Percentiles rank a stretch among this genome's conserved stretches.
These are phyloP conservation scores for Darevskia nairensis DNA, from an alignment of 2,797 vertebrate genomes.

Conservation along the genomic window DNA sequence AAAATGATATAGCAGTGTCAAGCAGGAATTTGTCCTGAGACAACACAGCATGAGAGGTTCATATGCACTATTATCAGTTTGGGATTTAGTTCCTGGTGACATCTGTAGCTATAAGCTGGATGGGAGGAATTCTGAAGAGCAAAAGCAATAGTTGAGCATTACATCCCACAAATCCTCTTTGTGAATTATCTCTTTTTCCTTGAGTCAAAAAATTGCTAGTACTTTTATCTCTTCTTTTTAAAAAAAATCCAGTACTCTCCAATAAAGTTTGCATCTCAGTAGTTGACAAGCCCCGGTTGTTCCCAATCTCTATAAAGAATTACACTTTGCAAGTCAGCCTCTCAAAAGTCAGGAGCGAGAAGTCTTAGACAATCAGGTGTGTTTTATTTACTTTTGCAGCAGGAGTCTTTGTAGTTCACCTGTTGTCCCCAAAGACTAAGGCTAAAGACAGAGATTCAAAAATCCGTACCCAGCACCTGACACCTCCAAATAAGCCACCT, in stretches of 20 bases:
- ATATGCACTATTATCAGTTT: background rate
- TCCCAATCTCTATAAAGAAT: background rate
- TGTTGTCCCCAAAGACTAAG: background rate
- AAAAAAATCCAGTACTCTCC: background rate
- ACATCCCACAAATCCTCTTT: background rate
- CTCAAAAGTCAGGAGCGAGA: background rate
- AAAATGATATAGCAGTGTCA: background rate
- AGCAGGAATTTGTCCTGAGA: background rate
- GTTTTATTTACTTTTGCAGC: conserved; percentile 11
- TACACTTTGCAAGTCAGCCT: background rate
- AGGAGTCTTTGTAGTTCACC: background rate
- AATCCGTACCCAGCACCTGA: background rate
- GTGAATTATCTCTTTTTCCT: background rate
- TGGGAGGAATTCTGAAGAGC: background rate
- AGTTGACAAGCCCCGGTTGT: background rate
- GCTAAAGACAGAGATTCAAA: background rate
- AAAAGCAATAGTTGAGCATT: background rate
- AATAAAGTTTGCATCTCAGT: background rate
- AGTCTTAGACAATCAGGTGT: background rate
- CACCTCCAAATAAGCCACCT: background rate
- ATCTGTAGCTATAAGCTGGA: background rate
- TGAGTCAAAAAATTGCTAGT: background rate
- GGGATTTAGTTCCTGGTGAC: background rate
- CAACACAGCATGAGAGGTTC: background rate
- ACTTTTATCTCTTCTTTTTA: background rate